These are phyloP conservation scores for Drosophila quinaria DNA, from an alignment of 2,888 invertebrate species.

Conservation along the genomic window DNA sequence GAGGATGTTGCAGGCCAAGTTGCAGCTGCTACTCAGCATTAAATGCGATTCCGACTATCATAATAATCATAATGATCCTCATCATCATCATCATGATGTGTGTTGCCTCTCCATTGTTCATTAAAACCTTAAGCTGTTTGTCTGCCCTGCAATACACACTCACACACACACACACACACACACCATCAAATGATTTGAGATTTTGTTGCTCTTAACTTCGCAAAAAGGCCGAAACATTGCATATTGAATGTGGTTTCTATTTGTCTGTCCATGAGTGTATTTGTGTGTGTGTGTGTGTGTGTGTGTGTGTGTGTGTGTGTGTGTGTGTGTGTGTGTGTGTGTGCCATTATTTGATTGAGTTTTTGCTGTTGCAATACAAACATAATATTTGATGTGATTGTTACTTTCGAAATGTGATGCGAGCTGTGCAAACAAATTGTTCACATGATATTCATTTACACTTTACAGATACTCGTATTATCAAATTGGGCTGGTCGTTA, in stretches of 20 bases:
- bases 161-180: constrained; percentile 18
- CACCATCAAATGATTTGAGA: constrained; percentile 23
- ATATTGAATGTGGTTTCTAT: constrained; percentile 23
- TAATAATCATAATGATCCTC: constrained; percentile 19
- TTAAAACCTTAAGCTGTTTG: constrained; percentile 69
- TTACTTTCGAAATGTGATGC: constrained; percentile 55
- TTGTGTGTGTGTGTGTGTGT: constrained; percentile 16
- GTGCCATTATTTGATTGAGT: constrained; percentile 53
- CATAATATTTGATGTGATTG: constrained; percentile 73
- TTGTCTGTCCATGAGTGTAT: not conserved
- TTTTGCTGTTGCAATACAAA: constrained; percentile 54
- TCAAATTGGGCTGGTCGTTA: constrained; percentile 30
- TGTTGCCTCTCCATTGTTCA: constrained; percentile 36
- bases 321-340: constrained; percentile 17
- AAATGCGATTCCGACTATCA: constrained; percentile 50
- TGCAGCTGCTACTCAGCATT: constrained; percentile 31
- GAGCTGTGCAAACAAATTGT: constrained; percentile 54
- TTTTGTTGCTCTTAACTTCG: constrained; percentile 48
- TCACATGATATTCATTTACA: constrained; percentile 22
- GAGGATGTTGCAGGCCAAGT: constrained; percentile 12
- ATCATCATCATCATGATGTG: constrained; percentile 16
- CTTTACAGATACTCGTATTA: constrained; percentile 14
- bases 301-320: constrained; percentile 19
- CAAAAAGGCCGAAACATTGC: constrained; percentile 68
- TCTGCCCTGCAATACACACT: constrained; percentile 44